Evolutionary conservation across 2,888 invertebrate species (phyloP), one percentile per base, ranked within the genome.

Genomic region (Eristalis intricaria): DNA sequence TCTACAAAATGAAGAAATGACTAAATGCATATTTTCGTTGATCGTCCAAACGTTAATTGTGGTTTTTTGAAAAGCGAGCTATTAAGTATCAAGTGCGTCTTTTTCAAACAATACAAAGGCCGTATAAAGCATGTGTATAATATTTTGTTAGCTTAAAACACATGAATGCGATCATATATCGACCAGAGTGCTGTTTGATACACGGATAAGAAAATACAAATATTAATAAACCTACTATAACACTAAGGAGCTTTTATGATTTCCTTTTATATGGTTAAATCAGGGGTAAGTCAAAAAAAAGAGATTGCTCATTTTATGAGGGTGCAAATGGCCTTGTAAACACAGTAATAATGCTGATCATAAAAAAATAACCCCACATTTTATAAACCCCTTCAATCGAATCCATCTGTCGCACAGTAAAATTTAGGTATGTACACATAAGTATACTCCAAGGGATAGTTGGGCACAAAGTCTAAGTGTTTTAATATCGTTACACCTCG

Each of bases 321-420:
- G 86, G 86, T 86, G 86, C 43, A 74, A 86, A 86, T 86, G 61
- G 78, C 74, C 29, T 65, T 86, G 86, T 83, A 83, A 83, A 83
- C 86, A 83, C 58, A 83, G 70, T 78, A 78, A 83, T 86, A 83
- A 78, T 65, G 70, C 56, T 56, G 43, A 29, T 73, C 69, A 65
- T 66, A 83, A 86, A 71, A 69, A 64, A 32, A 63, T 13, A 50
- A 60, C 60, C 69, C 69, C 38, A 58, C 43, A 32, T 3, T 70
- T 78, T 60, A 78, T 26, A 60, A 82, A 85, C 78, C 78, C 78
- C 71, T 83, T 79, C 70, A 60, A 65, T 74, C 26, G 64, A 23
- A 60, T 78, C 56, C 74, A 82, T 75, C 65, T 83, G 86, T 19
- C 19, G 66, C 19, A 63, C 78, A 70, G 43, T 70, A 63, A 74